phyloP scores from a whole-genome alignment of 2,113 vertebrate species.

The Pomatostomus ruficeps region DNA sequence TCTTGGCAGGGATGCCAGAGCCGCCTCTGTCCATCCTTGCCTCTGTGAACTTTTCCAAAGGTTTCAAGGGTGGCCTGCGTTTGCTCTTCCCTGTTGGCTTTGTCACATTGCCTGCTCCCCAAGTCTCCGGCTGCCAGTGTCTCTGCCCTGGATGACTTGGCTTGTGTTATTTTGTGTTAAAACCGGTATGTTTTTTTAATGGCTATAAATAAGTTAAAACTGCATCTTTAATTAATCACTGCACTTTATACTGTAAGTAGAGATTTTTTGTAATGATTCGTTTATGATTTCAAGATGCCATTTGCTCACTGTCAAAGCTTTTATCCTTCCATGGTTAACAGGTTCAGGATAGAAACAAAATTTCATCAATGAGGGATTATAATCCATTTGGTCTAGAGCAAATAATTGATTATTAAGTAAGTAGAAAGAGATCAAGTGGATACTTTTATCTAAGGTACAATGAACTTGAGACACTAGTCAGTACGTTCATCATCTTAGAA shows the following conservation, averaged over 20 bases:
- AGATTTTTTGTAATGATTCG: constrained; percentile 25
- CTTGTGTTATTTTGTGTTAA: constrained; percentile 23
- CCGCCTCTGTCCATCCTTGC: background rate
- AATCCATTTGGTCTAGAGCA: background rate
- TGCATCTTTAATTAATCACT: constrained; percentile 61
- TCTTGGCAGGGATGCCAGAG: background rate
- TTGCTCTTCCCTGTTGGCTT: background rate
- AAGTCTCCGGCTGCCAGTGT: constrained; percentile 13
- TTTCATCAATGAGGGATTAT: background rate
- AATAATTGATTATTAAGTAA: background rate
- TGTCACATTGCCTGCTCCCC: background rate
- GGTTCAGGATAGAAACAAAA: background rate
- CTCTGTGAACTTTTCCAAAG: background rate
- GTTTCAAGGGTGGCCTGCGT: background rate
- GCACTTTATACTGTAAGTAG: constrained; percentile 28
- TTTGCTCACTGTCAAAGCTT: constrained; percentile 1
- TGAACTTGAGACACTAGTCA: constrained; percentile 24
- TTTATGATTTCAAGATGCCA: constrained; percentile 28
- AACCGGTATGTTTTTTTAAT: constrained; percentile 50
- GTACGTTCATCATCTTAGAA: constrained; percentile 2
- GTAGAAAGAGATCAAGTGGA: background rate
- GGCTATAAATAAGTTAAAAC: constrained; percentile 55
- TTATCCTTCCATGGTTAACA: background rate
- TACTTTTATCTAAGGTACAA: background rate
- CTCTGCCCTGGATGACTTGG: constrained; percentile 34